phyloP scores from a whole-genome alignment of 2,888 invertebrate genomes.

The Catocala nupta region DNA sequence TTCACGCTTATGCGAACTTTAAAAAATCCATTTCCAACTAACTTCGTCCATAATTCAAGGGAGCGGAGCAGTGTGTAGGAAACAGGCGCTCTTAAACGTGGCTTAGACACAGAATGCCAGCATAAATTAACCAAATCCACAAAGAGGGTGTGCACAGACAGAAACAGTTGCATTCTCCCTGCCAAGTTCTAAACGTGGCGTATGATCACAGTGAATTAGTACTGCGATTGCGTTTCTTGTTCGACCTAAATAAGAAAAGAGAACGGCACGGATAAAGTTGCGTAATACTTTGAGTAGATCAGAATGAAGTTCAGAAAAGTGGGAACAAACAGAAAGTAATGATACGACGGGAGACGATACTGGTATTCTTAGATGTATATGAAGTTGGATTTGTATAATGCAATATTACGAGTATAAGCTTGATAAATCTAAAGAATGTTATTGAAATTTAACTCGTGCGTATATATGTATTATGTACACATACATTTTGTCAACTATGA shows the following conservation, averaged over 20 bases:
- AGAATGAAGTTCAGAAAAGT: constrained; percentile 14
- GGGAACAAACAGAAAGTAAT: constrained; percentile 9
- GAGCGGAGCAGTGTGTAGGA: constrained; percentile 4
- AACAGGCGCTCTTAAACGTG: constrained; percentile 24
- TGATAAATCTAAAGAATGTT: too few relatives aligned
- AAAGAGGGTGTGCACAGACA: constrained; percentile 42
- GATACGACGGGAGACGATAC: neutral
- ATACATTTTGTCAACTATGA: too few relatives aligned
- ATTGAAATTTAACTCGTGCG: too few relatives aligned
- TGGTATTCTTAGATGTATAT: too few relatives aligned
- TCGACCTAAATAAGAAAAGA: constrained; percentile 21
- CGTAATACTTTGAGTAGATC: constrained; percentile 15
- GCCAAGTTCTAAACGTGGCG: constrained; percentile 47
- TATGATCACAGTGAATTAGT: constrained; percentile 38
- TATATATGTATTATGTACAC: too few relatives aligned
- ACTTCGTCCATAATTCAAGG: constrained; percentile 24
- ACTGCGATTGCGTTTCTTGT: constrained; percentile 41
- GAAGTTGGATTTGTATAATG: too few relatives aligned
- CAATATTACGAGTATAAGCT: too few relatives aligned
- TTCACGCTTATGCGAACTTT: constrained; percentile 17
- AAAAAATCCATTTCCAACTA: constrained; percentile 14
- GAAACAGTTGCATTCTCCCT: constrained; percentile 55
- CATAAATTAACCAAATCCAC: constrained; percentile 64
- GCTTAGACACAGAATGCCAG: constrained; percentile 56
- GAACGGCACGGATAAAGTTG: constrained; percentile 13